Conservation (phyloP, 2,797 vertebrate species). For the Buceros bicornis region DNA sequence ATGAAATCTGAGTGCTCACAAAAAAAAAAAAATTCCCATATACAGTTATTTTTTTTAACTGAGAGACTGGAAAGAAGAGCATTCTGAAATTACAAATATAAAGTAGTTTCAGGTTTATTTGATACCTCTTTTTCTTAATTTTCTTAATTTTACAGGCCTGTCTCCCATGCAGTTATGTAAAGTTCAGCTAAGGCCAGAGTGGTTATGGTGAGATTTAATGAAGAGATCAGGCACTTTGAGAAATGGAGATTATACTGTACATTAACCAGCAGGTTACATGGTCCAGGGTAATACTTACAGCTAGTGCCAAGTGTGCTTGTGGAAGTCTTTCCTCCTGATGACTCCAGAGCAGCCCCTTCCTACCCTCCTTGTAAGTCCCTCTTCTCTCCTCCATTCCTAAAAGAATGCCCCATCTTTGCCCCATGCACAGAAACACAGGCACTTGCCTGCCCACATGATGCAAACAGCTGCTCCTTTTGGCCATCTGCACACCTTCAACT, state of each 20-base stretch:
- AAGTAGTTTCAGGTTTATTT: not conserved
- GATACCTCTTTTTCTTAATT: not conserved
- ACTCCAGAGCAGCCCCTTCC: not conserved
- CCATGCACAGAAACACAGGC: not conserved
- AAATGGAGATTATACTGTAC: not conserved
- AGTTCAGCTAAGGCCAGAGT: not conserved
- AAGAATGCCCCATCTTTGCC: not conserved
- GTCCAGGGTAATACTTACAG: not conserved
- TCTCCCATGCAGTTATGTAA: not conserved
- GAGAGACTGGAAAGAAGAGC: not conserved
- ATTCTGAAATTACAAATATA: not conserved
- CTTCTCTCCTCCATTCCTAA: not conserved
- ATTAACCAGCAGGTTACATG: not conserved
- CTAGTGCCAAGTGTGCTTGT: not conserved
- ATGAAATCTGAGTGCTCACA: not conserved
- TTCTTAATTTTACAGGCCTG: not conserved
- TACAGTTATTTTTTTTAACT: not conserved
- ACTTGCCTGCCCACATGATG: fast-evolving
- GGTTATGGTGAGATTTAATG: not conserved
- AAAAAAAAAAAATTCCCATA: not conserved
- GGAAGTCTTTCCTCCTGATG: not conserved
- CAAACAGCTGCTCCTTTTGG: not conserved
- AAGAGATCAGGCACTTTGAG: not conserved
- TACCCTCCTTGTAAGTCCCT: not conserved
- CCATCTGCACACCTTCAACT: not conserved